Evolutionary conservation across 2,797 vertebrate genomes (phyloP).

Genomic region (Momotus momota): DNA sequence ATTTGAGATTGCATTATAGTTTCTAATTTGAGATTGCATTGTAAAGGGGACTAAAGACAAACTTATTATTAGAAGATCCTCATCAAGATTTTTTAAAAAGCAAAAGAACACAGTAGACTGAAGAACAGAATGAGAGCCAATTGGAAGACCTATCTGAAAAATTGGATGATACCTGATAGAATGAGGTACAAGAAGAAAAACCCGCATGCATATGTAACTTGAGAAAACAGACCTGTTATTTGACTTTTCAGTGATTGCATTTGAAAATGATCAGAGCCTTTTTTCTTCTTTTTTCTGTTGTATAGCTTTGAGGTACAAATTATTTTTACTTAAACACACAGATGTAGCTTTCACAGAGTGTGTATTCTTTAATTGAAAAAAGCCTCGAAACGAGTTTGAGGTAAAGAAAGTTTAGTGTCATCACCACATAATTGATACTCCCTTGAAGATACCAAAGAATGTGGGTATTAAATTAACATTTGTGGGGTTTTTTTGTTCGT

Average conservation of each 20-base stretch:
- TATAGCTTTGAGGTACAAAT: conserved; percentile 33
- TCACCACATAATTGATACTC: neutral
- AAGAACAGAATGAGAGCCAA: neutral
- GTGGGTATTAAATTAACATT: neutral
- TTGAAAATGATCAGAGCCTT: neutral
- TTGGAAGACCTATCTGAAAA: neutral
- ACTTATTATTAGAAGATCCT: neutral
- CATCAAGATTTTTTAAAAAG: neutral
- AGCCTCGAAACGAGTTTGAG: neutral
- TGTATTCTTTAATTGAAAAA: conserved; percentile 13
- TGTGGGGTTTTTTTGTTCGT: neutral
- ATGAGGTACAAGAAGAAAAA: neutral
- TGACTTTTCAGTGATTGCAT: neutral
- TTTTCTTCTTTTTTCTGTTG: neutral
- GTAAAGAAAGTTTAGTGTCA: neutral
- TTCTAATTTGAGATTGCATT: neutral
- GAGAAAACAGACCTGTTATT: neutral
- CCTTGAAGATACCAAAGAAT: neutral
- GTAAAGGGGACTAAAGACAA: neutral
- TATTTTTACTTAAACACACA: conserved; percentile 18
- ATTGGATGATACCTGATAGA: neutral
- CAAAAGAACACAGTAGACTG: neutral
- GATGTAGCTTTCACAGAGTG: neutral
- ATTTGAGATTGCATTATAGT: neutral
- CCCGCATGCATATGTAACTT: neutral